Evolutionary conservation across 2,797 vertebrate genomes (phyloP), one percentile per base, ranked within the genome.

Genomic region (Loriculus beryllinus): DNA sequence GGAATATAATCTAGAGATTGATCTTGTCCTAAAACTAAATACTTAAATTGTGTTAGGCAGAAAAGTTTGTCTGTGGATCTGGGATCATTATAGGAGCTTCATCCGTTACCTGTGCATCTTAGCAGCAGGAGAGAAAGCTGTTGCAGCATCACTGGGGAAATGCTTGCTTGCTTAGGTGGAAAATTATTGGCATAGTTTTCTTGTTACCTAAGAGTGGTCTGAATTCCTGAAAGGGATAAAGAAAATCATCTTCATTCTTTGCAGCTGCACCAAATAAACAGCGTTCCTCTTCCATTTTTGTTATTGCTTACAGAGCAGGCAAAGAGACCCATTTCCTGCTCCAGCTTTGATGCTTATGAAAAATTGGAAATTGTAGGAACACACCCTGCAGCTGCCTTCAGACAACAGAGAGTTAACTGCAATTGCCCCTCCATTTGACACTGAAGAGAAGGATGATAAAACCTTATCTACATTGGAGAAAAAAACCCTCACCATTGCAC

Each of bases 101-200:
- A 47, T 86, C 26, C 52, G 28, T 65, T 90, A 96, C 85, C 90
- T 96, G 81, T 88, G 65, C 72, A 89, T 47, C 21, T 93, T 92
- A 64, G 42, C 70, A 71, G 78, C 59, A 76, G 40, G 28, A 94
- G 79, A 92, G 86, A 88, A 82, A 64, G 49, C 54, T 35, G 17
- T 33, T 91, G 80, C 76, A 92, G 91, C 90, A 90, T 77, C 84
- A 82, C 68, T 63, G 40, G 75, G 72, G 65, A 94, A 96, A 94
- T 95, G 35, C 57, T 88, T 96, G 82, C 92, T 92, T 92, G 71
- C 57, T 95, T 92, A 94, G 57, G 59, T 95, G 85, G 92, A 96
- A 95, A 96, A 97, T 93, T 94, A 89, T 91, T 93, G 89, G 87
- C 96, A 96, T 97, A 96, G 78, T 84, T 96, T 97, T 96, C 83